Base-by-base conservation (phyloP, 2,797 vertebrate genomes). In the Cynodonichthys magdalenae region DNA sequence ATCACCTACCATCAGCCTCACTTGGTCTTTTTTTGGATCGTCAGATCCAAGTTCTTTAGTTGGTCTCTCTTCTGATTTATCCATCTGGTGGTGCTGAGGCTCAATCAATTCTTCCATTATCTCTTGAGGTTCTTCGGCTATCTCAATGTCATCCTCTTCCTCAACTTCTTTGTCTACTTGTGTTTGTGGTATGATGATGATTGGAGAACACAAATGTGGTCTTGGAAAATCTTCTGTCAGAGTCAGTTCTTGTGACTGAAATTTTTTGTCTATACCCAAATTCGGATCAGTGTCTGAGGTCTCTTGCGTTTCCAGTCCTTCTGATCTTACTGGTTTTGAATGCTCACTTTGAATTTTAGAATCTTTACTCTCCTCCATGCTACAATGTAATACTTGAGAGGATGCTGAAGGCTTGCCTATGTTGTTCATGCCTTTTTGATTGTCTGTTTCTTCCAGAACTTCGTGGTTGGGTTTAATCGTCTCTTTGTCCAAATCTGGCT, bases 121-220 rank as follows among this genome's bases (percentile, higher is more conserved):
- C 86, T 94, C 92, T 74, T 86, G 81, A 24, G 90, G 87, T 19
- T 93, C 92, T 74, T 91, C 87, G 15, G 80, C 87, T 1, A 91
- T 81, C 72, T 92, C 90, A 47, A 88, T 66, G 18, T 88, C 86
- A 7, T 89, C 87, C 0, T 90, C 87, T 5, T 90, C 88, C 15
- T 88, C 87, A 1, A 15, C 66, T 14, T 90, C 89, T 48, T 90
- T 88, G 0, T 91, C 87, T 15, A 83, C 59, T 80, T 89, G 82
- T 76, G 86, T 85, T 81, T 90, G 89, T 61, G 90, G 91, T 71
- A 92, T 92, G 24, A 92, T 70, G 31, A 92, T 90, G 48, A 92
- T 24, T n/a, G 88, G 83, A 39, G 89, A 83, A 15, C 77, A 49
- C 53, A 78, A 56, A 17, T 55, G 77, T 9, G 60, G 45, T 31